phyloP scores from a whole-genome alignment of 2,888 invertebrate species.

The Diaprepes abbreviatus region DNA sequence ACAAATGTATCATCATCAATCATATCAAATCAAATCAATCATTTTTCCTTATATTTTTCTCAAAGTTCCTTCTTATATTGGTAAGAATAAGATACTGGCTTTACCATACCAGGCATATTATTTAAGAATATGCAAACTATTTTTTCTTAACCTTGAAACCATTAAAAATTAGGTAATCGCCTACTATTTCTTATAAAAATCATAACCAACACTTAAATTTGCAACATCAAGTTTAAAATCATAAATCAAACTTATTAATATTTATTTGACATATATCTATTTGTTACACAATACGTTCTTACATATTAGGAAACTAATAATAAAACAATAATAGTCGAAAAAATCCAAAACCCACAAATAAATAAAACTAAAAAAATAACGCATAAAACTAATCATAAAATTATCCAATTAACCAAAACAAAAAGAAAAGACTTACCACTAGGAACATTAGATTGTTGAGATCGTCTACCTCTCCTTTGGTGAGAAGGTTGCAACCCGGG shows the following conservation, averaged over 20 bases:
- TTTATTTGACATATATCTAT: constrained; percentile 10
- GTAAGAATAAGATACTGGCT: no score
- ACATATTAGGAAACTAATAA: not conserved
- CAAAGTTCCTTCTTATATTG: no score
- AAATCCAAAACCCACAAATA: not conserved
- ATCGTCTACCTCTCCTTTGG: constrained; percentile 70
- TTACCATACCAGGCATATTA: no score
- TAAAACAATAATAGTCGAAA: not conserved
- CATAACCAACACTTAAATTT: not conserved
- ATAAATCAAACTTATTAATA: not conserved
- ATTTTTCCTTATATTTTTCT: no score
- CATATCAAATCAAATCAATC: no score
- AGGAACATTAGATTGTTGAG: constrained; percentile 64
- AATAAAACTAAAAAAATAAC: not conserved
- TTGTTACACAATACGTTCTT: not conserved
- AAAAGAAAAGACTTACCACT: constrained; percentile 72
- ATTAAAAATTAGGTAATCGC: not conserved
- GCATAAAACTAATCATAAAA: no score
- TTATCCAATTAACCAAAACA: constrained; percentile 20
- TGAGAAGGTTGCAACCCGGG: constrained; percentile 81
- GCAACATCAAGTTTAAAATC: not conserved
- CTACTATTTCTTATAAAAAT: not conserved
- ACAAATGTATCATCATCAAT: no score
- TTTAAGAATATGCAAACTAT: no score
- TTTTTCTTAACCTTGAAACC: not conserved